A percentile compares a stretch with the other conserved stretches of the same genome.
Conservation (phyloP, 2,888 invertebrate genomes). For the Hofmannophila pseudospretella region DNA sequence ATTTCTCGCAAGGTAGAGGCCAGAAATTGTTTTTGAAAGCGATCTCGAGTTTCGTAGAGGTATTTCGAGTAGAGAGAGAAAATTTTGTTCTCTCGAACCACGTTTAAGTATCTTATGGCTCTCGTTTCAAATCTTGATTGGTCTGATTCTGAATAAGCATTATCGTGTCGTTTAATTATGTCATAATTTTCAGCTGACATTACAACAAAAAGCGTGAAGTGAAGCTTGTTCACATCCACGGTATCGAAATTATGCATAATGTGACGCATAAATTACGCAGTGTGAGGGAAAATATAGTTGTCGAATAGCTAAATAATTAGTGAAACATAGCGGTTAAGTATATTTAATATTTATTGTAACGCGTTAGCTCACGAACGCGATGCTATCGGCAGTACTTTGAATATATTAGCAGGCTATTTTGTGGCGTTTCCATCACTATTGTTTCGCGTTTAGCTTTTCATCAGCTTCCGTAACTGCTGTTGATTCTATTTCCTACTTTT, state of each 20-base stretch:
- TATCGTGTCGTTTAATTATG: no score
- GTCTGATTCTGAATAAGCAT: no score
- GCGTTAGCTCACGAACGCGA: constrained; percentile 1
- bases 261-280: constrained; percentile 17
- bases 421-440: constrained; percentile 9
- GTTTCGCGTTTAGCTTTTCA: constrained; percentile 9
- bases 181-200: background rate
- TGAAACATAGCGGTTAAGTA: constrained; percentile 13
- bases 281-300: constrained; percentile 26
- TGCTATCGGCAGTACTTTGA: constrained; percentile 14
- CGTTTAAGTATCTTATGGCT: no score
- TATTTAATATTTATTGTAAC: constrained; percentile 6
- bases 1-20: no score
- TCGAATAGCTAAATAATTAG: constrained; percentile 27
- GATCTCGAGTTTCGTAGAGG: no score
- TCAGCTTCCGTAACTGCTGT: constrained; percentile 2
- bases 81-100: no score
- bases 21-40: no score
- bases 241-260: constrained; percentile 15
- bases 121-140: no score
- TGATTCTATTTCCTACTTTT: no score
- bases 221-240: constrained; percentile 10
- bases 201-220: constrained; percentile 6
- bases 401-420: constrained; percentile 20
- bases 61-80: no score